Percentiles rank a stretch among this genome's conserved stretches.
phyloP scores from a whole-genome alignment of 2,888 invertebrate species.

The Fabriciana adippe region DNA sequence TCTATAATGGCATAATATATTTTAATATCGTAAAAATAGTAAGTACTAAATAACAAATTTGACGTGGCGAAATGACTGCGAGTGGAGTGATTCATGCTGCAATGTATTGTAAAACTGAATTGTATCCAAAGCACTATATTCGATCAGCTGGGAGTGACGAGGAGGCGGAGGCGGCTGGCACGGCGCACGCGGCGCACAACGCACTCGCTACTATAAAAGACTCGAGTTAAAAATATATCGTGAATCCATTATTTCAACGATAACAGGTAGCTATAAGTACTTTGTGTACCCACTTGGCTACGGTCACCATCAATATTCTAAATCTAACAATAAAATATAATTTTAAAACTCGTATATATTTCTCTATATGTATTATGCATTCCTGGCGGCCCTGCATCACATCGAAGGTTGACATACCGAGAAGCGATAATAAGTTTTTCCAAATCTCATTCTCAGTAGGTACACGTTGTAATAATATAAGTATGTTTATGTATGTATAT shows the following conservation, averaged over 20 bases:
- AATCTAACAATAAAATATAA: too few species aligned
- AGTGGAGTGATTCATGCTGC: constrained; percentile 10
- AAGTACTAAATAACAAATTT: too few species aligned
- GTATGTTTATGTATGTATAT: too few species aligned
- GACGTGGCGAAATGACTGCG: background rate
- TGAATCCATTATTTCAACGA: constrained; percentile 3
- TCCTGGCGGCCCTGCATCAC: too few species aligned
- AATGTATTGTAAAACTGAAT: background rate
- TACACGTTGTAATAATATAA: too few species aligned
- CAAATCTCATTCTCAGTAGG: too few species aligned
- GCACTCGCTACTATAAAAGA: constrained; percentile 37
- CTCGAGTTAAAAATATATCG: constrained; percentile 33
- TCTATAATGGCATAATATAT: too few species aligned
- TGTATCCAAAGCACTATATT: background rate
- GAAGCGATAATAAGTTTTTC: too few species aligned
- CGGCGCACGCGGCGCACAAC: constrained; percentile 7
- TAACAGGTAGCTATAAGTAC: constrained; percentile 3
- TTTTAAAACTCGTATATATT: too few species aligned
- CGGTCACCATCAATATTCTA: background rate
- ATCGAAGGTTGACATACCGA: too few species aligned
- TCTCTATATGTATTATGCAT: too few species aligned
- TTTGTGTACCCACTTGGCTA: background rate
- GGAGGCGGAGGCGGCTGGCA: constrained; percentile 10
- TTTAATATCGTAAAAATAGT: too few species aligned
- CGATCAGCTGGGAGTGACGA: constrained; percentile 24